Percentiles rank a stretch among this genome's conserved stretches.
Evolutionary conservation across 2,113 vertebrate genomes (phyloP).

Genomic region (Cheilinus undulatus): DNA sequence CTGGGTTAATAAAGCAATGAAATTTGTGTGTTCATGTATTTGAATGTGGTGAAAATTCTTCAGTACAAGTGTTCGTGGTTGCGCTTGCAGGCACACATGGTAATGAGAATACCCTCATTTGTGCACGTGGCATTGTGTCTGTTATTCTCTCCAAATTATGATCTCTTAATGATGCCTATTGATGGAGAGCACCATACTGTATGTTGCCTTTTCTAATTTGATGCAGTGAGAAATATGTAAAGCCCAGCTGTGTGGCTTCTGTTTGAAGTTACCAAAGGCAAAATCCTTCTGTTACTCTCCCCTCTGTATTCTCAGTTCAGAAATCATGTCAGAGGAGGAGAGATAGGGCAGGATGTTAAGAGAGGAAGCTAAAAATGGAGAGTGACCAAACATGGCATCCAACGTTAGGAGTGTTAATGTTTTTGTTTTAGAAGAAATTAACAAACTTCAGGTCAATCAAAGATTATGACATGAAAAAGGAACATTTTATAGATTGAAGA

Average conservation of each 20-base stretch:
- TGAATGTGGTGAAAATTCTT: slow-evolving; percentile 4
- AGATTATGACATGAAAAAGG: too few relatives aligned
- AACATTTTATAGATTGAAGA: too few relatives aligned
- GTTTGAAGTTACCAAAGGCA: not conserved
- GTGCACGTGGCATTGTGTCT: slow-evolving; percentile 4
- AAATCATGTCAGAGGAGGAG: not conserved
- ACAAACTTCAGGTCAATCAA: too few relatives aligned
- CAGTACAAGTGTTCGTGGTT: slow-evolving; percentile 13
- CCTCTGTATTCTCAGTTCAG: not conserved
- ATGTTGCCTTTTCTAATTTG: not conserved
- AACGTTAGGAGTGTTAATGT: too few relatives aligned
- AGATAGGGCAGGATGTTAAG: not conserved
- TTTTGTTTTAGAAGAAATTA: too few relatives aligned
- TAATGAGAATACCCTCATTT: slow-evolving; percentile 10
- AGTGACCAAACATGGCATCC: too few relatives aligned
- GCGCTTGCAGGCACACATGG: not conserved
- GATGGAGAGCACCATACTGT: not conserved
- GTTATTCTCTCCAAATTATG: slow-evolving; percentile 18
- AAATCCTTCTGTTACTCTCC: not conserved
- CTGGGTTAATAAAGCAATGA: not conserved
- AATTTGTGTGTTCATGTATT: slow-evolving; percentile 1
- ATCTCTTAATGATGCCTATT: not conserved
- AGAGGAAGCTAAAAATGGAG: too few relatives aligned
- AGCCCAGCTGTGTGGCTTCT: not conserved
- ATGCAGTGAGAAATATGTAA: not conserved